phyloP scores from a whole-genome alignment of 1,140 invertebrate species.

The Sarcophaga peregrina region DNA sequence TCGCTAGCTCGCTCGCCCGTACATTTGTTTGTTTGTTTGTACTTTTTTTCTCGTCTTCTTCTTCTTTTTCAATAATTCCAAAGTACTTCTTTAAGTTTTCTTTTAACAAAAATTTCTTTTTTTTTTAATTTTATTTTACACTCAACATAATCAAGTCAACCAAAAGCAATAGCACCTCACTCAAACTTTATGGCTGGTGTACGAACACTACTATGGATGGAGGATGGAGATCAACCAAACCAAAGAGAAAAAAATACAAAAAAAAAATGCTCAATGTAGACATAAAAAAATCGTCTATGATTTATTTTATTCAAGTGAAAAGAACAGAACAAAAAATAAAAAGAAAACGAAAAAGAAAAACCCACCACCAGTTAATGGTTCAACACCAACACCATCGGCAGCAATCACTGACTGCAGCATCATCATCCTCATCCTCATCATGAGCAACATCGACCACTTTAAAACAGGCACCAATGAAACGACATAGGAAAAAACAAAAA shows the following conservation, averaged over 20 bases:
- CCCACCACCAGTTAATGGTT: constrained; percentile 7
- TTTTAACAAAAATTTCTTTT: too few relatives aligned
- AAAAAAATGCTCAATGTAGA: neutral
- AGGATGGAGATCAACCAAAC: neutral
- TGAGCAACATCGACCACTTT: neutral
- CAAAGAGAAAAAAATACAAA: neutral
- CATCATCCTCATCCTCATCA: neutral
- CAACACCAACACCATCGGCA: constrained; percentile 26
- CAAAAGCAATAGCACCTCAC: too few relatives aligned
- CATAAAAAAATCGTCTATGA: constrained; percentile 23
- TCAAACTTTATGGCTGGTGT: neutral
- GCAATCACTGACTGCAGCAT: neutral
- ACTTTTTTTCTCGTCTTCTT: too few relatives aligned
- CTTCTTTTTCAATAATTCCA: neutral
- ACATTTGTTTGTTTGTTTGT: neutral
- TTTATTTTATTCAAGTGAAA: constrained; percentile 25
- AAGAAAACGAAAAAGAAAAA: too few relatives aligned
- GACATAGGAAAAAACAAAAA: neutral
- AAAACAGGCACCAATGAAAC: neutral
- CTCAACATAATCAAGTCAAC: too few relatives aligned
- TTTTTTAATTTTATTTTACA: too few relatives aligned
- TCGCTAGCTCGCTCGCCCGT: too few relatives aligned
- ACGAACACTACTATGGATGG: neutral
- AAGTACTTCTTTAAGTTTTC: too few relatives aligned
- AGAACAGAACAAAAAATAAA: neutral